These are phyloP conservation scores for Sisyra terminalis DNA, from an alignment of 2,888 invertebrate species.

Conservation along the genomic window DNA sequence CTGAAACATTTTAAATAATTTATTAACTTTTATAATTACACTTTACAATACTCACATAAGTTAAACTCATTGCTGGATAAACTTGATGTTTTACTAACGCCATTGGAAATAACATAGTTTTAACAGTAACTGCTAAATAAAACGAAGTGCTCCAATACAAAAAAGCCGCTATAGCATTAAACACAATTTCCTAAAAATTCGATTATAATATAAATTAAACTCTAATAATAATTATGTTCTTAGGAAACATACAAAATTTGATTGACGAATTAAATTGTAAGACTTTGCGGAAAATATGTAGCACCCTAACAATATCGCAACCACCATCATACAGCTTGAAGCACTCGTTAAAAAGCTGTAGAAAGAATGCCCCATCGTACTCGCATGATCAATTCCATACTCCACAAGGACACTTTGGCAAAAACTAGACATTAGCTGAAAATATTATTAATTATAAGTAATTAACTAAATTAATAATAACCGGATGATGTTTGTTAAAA, in stretches of 20 bases:
- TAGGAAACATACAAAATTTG: slow-evolving; percentile 50
- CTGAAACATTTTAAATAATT: too few species aligned
- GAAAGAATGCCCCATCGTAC: slow-evolving; percentile 60
- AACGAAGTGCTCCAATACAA: slow-evolving; percentile 65
- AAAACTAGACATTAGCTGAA: slow-evolving; percentile 57
- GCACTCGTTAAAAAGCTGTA: slow-evolving; percentile 67
- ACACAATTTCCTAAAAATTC: slow-evolving; percentile 54
- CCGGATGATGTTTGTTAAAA: slow-evolving; percentile 59
- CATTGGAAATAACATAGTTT: slow-evolving; percentile 59
- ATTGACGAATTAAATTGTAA: slow-evolving; percentile 56
- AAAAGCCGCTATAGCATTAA: slow-evolving; percentile 59
- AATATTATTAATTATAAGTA: slow-evolving; percentile 21
- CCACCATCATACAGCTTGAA: slow-evolving; percentile 65
- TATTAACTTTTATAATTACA: too few species aligned
- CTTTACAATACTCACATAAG: slow-evolving; percentile 50
- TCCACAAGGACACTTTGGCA: slow-evolving; percentile 67
- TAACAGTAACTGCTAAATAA: slow-evolving; percentile 64
- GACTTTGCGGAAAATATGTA: slow-evolving; percentile 67
- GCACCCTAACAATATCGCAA: slow-evolving; percentile 53
- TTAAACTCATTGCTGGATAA: slow-evolving; percentile 78
- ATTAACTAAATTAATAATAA: slow-evolving; percentile 60
- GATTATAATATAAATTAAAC: not conserved
- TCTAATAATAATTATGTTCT: not conserved
- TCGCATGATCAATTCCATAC: slow-evolving; percentile 57
- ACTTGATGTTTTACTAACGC: slow-evolving; percentile 59